Percentiles rank a stretch among this genome's conserved stretches.
These are phyloP conservation scores for Lydus trimaculatus DNA, from an alignment of 2,888 invertebrate species.

Conservation along the genomic window DNA sequence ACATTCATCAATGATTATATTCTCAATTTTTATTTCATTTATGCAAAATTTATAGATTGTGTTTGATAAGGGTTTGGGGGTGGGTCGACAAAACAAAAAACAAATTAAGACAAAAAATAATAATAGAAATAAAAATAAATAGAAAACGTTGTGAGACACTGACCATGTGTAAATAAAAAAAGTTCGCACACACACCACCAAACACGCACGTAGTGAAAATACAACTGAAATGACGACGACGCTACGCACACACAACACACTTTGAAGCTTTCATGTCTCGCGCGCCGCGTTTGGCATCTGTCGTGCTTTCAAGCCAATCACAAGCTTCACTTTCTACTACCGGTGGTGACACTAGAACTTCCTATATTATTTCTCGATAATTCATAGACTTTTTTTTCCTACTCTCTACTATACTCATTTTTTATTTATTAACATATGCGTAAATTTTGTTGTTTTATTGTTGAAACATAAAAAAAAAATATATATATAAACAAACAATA, in stretches of 20 bases:
- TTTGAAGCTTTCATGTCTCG: constrained; percentile 59
- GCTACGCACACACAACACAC: constrained; percentile 56
- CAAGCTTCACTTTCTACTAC: constrained; percentile 40
- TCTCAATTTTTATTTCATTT: background rate
- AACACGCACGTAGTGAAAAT: constrained; percentile 58
- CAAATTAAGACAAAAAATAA: constrained; percentile 18
- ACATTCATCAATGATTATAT: background rate
- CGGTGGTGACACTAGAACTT: constrained; percentile 38
- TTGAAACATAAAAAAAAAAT: too few species aligned
- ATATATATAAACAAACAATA: background rate
- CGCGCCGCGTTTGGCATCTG: constrained; percentile 60
- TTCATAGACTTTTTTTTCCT: background rate
- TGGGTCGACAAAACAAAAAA: background rate
- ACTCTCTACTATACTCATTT: background rate
- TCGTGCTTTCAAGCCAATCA: constrained; percentile 58
- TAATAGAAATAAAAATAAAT: background rate
- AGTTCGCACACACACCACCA: constrained; percentile 57
- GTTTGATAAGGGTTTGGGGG: background rate
- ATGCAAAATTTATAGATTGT: background rate
- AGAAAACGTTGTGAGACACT: constrained; percentile 46
- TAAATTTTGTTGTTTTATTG: background rate
- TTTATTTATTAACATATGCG: background rate
- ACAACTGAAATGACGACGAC: constrained; percentile 54
- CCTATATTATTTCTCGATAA: constrained; percentile 11
- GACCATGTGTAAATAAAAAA: constrained; percentile 60